Conservation (phyloP, 2,797 vertebrate genomes). For the Oreochromis mossambicus region DNA sequence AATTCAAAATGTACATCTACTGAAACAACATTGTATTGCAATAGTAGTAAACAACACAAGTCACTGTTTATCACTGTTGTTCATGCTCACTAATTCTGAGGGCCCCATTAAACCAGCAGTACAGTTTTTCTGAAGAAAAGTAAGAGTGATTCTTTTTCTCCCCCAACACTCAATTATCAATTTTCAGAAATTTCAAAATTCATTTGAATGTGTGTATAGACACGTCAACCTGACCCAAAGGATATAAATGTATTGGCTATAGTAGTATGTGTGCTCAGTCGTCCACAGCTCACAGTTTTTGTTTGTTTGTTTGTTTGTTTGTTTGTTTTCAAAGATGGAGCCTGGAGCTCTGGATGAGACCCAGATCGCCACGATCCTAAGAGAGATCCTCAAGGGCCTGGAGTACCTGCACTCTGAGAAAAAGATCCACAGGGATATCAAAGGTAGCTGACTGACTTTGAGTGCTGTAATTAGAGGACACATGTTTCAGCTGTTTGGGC, state of each 20-base stretch:
- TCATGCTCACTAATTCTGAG: too few relatives aligned
- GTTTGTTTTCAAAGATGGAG: constrained; percentile 81
- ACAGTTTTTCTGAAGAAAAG: too few relatives aligned
- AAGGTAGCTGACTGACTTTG: constrained; percentile 74
- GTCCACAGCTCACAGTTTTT: background rate
- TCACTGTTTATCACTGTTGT: background rate
- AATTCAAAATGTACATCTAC: background rate
- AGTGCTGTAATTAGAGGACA: background rate
- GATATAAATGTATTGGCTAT: background rate
- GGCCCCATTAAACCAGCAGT: too few relatives aligned
- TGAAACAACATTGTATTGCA: background rate
- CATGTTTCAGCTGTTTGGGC: background rate
- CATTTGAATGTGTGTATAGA: background rate
- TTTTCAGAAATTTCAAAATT: too few relatives aligned
- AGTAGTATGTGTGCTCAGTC: background rate
- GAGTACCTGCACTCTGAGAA: constrained; percentile 99
- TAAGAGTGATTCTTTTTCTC: too few relatives aligned
- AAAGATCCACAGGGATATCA: constrained; percentile 99
- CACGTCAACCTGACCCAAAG: background rate
- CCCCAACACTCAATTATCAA: too few relatives aligned
- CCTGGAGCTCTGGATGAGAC: constrained; percentile 93
- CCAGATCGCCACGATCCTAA: constrained; percentile 95
- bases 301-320: background rate
- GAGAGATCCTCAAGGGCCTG: constrained; percentile 97
- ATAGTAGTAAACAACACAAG: background rate